A percentile compares a stretch with the other conserved stretches of the same genome.
phyloP scores from a whole-genome alignment of 1,140 invertebrate species.

The Trinorchestia longiramus region DNA sequence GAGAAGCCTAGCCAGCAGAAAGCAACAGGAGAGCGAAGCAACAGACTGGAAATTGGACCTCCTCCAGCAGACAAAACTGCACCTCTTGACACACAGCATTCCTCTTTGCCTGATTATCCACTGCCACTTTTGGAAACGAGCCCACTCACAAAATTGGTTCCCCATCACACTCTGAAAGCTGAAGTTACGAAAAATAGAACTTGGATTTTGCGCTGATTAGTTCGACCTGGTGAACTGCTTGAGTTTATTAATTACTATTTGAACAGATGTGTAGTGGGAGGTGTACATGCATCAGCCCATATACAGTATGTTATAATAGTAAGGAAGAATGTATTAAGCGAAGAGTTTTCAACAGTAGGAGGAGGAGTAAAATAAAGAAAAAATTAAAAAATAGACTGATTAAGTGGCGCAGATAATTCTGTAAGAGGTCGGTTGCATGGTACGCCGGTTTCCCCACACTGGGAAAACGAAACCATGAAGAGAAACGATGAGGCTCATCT shows the following conservation, averaged over 20 bases:
- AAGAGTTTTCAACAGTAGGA: background rate
- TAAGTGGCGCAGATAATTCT: background rate
- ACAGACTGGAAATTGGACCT: background rate
- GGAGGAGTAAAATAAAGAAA: background rate
- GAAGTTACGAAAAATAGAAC: background rate
- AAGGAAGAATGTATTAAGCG: background rate
- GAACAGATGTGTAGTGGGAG: background rate
- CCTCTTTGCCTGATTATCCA: background rate
- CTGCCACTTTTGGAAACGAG: background rate
- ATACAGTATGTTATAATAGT: background rate
- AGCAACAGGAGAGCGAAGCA: background rate
- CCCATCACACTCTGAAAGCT: background rate
- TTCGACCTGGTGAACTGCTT: background rate
- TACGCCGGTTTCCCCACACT: background rate
- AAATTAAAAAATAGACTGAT: background rate
- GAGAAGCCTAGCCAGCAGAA: no score
- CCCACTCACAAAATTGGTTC: background rate
- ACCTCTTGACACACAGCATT: background rate
- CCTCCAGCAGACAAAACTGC: background rate
- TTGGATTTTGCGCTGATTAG: background rate
- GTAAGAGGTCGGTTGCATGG: background rate
- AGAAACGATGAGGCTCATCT: background rate
- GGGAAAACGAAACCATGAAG: background rate
- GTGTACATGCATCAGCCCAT: background rate
- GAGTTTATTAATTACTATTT: background rate